These are phyloP conservation scores for Yponomeuta evonymella DNA, from an alignment of 2,888 invertebrate species.

Conservation along the genomic window DNA sequence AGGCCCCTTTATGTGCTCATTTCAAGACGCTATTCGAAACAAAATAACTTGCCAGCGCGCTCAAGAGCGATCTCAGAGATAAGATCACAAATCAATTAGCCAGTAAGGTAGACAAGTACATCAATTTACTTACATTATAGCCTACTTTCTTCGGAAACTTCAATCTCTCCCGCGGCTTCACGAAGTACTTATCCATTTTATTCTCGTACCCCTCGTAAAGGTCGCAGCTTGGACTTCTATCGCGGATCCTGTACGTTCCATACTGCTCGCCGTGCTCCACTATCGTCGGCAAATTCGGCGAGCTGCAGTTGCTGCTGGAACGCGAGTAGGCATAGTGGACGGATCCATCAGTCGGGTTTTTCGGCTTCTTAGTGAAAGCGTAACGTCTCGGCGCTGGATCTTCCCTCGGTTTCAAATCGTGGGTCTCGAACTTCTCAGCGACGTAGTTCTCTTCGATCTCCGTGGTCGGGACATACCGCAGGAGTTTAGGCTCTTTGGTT, in stretches of 20 bases:
- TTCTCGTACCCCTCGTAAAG: slow-evolving; percentile 34
- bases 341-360: slow-evolving; percentile 63
- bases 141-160: slow-evolving; percentile 57
- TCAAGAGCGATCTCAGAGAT: too few species aligned
- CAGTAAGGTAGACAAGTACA: not conserved
- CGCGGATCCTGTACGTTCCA: slow-evolving; percentile 49
- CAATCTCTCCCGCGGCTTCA: slow-evolving; percentile 55
- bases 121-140: slow-evolving; percentile 41
- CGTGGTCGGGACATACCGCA: slow-evolving; percentile 61
- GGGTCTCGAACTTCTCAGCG: slow-evolving; percentile 62
- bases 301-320: slow-evolving; percentile 65
- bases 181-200: slow-evolving; percentile 64
- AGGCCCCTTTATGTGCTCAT: too few species aligned
- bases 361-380: slow-evolving; percentile 60
- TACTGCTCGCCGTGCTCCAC: slow-evolving; percentile 63
- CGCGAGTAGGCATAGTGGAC: slow-evolving; percentile 64
- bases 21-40: too few species aligned
- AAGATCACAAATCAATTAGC: too few species aligned
- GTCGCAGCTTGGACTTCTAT: not conserved
- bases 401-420: slow-evolving; percentile 58
- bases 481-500: slow-evolving; percentile 57
- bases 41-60: too few species aligned
- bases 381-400: slow-evolving; percentile 44
- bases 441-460: slow-evolving; percentile 62
- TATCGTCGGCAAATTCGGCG: slow-evolving; percentile 66